phyloP scores from a whole-genome alignment of 2,888 invertebrate genomes.

The Meandrusa payeni region DNA sequence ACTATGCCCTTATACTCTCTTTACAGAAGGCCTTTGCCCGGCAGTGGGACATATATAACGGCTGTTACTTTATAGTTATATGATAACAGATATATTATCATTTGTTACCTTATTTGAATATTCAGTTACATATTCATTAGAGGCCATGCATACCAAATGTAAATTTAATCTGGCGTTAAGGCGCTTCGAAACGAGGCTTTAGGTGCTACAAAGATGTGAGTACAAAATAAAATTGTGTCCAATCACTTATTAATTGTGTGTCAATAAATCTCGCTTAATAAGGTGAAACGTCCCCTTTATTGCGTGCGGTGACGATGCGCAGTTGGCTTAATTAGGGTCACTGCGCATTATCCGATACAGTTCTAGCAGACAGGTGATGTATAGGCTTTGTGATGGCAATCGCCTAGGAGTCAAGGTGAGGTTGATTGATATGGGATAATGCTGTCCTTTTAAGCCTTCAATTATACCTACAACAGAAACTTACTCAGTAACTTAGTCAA shows the following conservation, averaged over 20 bases:
- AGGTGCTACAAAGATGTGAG: background rate
- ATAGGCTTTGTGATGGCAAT: constrained; percentile 22
- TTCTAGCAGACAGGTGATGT: constrained; percentile 25
- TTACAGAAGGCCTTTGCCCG: no score
- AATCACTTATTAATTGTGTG: constrained; percentile 23
- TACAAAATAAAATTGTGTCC: constrained; percentile 13
- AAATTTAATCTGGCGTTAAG: no score
- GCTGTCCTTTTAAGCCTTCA: no score
- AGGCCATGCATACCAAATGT: no score
- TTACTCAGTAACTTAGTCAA: no score
- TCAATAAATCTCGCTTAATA: constrained; percentile 24
- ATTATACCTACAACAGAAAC: no score
- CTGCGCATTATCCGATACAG: constrained; percentile 25
- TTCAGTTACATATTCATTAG: no score
- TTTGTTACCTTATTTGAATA: no score
- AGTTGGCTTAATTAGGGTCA: constrained; percentile 26
- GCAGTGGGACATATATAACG: no score
- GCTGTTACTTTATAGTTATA: no score
- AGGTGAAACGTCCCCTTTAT: constrained; percentile 26
- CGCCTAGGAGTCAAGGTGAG: constrained; percentile 14
- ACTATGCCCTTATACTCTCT: no score
- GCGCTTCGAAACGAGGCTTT: background rate
- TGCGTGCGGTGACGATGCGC: constrained; percentile 24
- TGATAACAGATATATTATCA: no score
- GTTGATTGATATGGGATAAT: constrained; percentile 18